Evolutionary conservation across 2,797 vertebrate genomes (phyloP).

Genomic region (Sebastiscus albofasciatus): DNA sequence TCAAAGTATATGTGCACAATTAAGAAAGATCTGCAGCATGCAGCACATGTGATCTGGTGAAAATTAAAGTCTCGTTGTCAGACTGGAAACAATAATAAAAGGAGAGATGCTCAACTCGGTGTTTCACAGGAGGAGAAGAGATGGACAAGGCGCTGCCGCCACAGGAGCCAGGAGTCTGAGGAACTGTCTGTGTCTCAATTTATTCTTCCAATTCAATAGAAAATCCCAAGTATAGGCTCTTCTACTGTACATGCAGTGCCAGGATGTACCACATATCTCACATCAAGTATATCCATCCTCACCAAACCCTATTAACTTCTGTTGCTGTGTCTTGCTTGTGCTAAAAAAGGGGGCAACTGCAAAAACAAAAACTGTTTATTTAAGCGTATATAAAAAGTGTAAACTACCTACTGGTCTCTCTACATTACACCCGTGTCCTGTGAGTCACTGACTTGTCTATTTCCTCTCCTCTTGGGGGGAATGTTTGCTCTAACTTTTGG

Average conservation of each 20-base stretch:
- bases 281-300: background rate
- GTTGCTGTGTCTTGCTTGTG: background rate
- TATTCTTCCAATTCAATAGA: background rate
- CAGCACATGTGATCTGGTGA: conserved; percentile 38
- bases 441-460: background rate
- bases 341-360: background rate
- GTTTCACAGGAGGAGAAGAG: conserved; percentile 31
- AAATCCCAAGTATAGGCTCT: background rate
- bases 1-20: conserved; percentile 33
- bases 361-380: background rate
- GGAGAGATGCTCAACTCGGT: conserved; percentile 31
- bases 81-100: conserved; percentile 39
- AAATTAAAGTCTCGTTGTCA: conserved; percentile 25
- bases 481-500: conserved; percentile 44
- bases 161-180: background rate
- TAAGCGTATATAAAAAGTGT: background rate
- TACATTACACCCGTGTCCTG: background rate
- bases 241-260: background rate
- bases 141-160: background rate
- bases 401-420: background rate
- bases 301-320: background rate
- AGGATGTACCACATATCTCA: background rate
- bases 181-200: background rate
- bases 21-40: conserved; percentile 59
- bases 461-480: conserved; percentile 28